Base-by-base conservation (phyloP, 2,113 vertebrate genomes). In the Cyprinus carpio region DNA sequence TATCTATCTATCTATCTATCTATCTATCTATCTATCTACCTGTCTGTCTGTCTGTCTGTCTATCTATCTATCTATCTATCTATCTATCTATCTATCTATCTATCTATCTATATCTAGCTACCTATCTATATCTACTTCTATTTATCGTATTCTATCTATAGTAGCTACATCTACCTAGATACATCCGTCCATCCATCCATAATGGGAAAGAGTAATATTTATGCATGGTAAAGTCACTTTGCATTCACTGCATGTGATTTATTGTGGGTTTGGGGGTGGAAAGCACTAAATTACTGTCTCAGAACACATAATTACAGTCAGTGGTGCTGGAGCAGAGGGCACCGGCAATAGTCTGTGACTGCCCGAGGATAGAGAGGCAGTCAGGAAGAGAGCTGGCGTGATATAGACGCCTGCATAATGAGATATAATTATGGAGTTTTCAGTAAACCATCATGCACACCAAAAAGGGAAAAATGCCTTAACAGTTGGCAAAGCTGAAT, bases 161-260 rank as follows among this genome's bases (percentile, higher is more conserved):
- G n/a, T n/a, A 40, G 37, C 37, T 40, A 40, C 37, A 40, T 40
- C 37, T 40, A 40, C 37, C 37, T 40, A 40, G 37, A 40, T 40
- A 34, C 31, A 34, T 34, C 6, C 6, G 37, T 40, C 37, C 40
- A 2, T 43, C 11, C 25, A 64, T 27, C 62, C 5, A 64, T 64
- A 60, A 67, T 31, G 54, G 62, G 12, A 75, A 3, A 54, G 51
- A 75, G 77, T 40, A 16, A 85, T 37, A 62, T 34, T 85, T 69
- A 72, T 72, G 85, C 79, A 82, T 65, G 67, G 11, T 49, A 83
- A 27, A 69, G 27, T 85, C 82, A 60, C 64, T 77, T 67, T 69
- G 84, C 76, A 89, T 87, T 89, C 87, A 87, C 79, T 64, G 25
- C 25, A 23, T 34, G 40, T 92, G 90, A 93, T 93, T 92, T 92